These are phyloP conservation scores for Forbesichthys agassizii DNA, from an alignment of 2,113 vertebrate species.

Conservation along the genomic window DNA sequence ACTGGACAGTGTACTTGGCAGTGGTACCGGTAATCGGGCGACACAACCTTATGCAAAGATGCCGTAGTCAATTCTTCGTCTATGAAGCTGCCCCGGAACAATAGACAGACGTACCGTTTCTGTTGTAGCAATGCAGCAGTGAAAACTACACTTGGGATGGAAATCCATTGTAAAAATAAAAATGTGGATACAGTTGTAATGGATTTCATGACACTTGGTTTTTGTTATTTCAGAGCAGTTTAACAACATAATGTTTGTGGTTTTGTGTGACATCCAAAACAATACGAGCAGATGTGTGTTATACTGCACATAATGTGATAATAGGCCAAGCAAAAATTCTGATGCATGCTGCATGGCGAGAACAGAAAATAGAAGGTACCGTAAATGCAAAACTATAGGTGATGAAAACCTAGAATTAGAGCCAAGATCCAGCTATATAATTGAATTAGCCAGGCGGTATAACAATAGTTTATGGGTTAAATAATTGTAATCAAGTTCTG, in stretches of 20 bases:
- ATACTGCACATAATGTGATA: background rate
- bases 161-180: too few species aligned
- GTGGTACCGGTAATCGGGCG: too few species aligned
- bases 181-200: background rate
- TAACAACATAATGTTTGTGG: too few species aligned
- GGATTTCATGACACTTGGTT: background rate
- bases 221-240: background rate
- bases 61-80: conserved; percentile 32
- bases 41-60: conserved; percentile 4
- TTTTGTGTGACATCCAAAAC: too few species aligned
- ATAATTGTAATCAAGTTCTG: background rate
- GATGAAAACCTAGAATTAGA: fast-evolving
- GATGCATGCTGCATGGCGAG: conserved; percentile 1
- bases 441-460: background rate
- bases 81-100: conserved; percentile 40
- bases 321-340: conserved; percentile 1
- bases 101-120: conserved; percentile 32
- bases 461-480: background rate
- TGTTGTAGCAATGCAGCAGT: conserved; percentile 31
- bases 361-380: background rate
- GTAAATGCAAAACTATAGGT: fast-evolving
- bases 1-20: too few species aligned
- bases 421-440: too few species aligned
- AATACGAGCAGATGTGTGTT: too few species aligned
- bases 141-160: background rate